Conservation (phyloP, 2,888 invertebrate genomes). For the Chymomyza fuscimana region DNA sequence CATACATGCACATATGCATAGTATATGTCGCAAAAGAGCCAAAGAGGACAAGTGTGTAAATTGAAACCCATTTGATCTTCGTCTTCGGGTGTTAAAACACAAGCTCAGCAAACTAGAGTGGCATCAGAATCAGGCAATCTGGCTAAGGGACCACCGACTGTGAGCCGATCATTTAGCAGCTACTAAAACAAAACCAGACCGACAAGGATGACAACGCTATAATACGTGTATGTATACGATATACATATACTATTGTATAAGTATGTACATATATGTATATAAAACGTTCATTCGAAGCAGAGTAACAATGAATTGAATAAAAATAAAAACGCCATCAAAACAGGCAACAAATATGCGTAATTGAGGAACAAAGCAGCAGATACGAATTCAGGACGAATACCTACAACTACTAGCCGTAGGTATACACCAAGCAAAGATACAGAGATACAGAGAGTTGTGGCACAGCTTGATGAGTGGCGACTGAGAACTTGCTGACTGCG, state of each 20-base stretch:
- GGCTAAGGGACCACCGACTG: slow-evolving; percentile 63
- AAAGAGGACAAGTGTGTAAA: slow-evolving; percentile 50
- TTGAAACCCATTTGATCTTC: slow-evolving; percentile 67
- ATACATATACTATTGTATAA: slow-evolving; percentile 36
- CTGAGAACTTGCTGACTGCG: slow-evolving; percentile 6
- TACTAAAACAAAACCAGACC: slow-evolving; percentile 52
- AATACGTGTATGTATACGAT: too few species aligned
- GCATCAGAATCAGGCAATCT: background rate
- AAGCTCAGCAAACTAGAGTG: slow-evolving; percentile 59
- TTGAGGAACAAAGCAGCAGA: slow-evolving; percentile 33
- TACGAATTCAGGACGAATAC: background rate
- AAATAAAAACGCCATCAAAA: slow-evolving; percentile 65
- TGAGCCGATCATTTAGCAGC: slow-evolving; percentile 67
- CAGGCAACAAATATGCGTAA: slow-evolving; percentile 74
- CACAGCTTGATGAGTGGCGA: slow-evolving; percentile 5
- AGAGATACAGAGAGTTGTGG: slow-evolving; percentile 24
- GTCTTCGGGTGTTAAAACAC: slow-evolving; percentile 72
- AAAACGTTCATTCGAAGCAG: slow-evolving; percentile 17
- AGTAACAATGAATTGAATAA: slow-evolving; percentile 45
- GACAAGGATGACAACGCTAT: slow-evolving; percentile 41
- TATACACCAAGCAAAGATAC: slow-evolving; percentile 37
- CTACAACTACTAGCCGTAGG: slow-evolving; percentile 33
- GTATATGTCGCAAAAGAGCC: slow-evolving; percentile 44
- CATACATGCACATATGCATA: slow-evolving; percentile 36
- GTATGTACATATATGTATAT: background rate